These are phyloP conservation scores for Megalurothrips usitatus DNA, from an alignment of 2,888 invertebrate species.

Conservation along the genomic window DNA sequence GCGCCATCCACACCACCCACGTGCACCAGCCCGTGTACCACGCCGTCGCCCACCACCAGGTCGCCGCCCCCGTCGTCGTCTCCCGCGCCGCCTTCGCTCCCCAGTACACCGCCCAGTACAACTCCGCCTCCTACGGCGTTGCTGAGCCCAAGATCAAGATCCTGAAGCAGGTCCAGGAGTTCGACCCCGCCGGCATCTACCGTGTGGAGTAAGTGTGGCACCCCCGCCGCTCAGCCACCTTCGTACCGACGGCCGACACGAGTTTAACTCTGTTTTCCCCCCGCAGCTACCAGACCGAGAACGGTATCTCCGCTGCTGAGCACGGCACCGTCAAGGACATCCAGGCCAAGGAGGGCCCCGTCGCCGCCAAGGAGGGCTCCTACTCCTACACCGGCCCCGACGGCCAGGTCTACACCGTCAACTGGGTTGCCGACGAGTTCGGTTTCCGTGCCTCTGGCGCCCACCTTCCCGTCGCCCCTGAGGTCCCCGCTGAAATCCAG, in stretches of 20 bases:
- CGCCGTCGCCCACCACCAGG: background rate
- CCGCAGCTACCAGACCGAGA: background rate
- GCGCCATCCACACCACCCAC: slow-evolving; percentile 4
- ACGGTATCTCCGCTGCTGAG: slow-evolving; percentile 3
- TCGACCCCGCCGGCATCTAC: slow-evolving; percentile 15
- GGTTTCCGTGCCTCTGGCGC: slow-evolving; percentile 18
- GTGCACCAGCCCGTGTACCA: slow-evolving; percentile 15
- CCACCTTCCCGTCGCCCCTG: slow-evolving; percentile 15
- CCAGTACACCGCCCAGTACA: background rate
- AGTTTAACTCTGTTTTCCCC: background rate
- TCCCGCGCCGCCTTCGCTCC: background rate
- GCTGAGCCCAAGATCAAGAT: slow-evolving; percentile 5
- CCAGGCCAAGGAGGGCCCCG: slow-evolving; percentile 16
- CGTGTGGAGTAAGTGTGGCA: slow-evolving; percentile 1
- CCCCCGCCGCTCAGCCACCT: background rate
- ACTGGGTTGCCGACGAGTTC: slow-evolving; percentile 16
- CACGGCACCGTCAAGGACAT: background rate
- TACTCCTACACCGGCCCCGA: slow-evolving; percentile 21
- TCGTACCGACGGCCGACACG: background rate
- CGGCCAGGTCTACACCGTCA: background rate
- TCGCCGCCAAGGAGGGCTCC: slow-evolving; percentile 25
- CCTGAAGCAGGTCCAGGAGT: slow-evolving; percentile 13
- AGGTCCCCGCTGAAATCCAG: slow-evolving; percentile 11
- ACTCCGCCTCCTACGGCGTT: background rate
- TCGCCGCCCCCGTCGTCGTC: background rate